phyloP scores from a whole-genome alignment of 2,797 vertebrate genomes.

The Pterois miles region DNA sequence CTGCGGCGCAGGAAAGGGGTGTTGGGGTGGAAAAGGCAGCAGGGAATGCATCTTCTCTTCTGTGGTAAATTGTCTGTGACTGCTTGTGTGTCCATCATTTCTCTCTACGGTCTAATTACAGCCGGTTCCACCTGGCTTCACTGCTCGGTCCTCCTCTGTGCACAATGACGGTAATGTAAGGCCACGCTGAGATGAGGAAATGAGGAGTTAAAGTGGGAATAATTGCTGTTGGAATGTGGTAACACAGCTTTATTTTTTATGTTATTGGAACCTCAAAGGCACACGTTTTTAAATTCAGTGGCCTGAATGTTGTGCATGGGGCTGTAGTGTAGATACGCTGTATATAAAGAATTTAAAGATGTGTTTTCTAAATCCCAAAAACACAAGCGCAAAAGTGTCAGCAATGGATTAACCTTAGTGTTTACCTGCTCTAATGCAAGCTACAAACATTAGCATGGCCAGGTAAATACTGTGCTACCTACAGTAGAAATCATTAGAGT shows the following conservation, averaged over 20 bases:
- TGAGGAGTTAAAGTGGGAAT: slow-evolving; percentile 14
- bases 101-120: slow-evolving; percentile 72
- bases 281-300: not conserved
- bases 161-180: slow-evolving; percentile 23
- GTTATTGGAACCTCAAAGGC: not conserved
- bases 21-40: slow-evolving; percentile 19
- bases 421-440: not conserved
- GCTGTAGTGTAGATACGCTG: not conserved
- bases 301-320: not conserved
- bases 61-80: slow-evolving; percentile 71
- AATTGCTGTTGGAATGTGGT: not conserved
- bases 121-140: slow-evolving; percentile 69
- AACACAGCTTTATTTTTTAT: not conserved
- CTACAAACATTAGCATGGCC: not conserved
- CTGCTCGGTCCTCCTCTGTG: slow-evolving; percentile 48
- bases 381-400: not conserved
- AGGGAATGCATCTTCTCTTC: slow-evolving; percentile 46
- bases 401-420: not conserved
- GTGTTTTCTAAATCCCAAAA: not conserved
- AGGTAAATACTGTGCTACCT: not conserved
- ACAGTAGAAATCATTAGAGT: not conserved
- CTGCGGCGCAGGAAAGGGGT: slow-evolving; percentile 5
- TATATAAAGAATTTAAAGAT: not conserved
- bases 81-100: slow-evolving; percentile 73
- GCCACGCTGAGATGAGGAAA: slow-evolving; percentile 19